These are phyloP conservation scores for Heliconius congener DNA, from an alignment of 1,140 invertebrate genomes.

Conservation along the genomic window DNA sequence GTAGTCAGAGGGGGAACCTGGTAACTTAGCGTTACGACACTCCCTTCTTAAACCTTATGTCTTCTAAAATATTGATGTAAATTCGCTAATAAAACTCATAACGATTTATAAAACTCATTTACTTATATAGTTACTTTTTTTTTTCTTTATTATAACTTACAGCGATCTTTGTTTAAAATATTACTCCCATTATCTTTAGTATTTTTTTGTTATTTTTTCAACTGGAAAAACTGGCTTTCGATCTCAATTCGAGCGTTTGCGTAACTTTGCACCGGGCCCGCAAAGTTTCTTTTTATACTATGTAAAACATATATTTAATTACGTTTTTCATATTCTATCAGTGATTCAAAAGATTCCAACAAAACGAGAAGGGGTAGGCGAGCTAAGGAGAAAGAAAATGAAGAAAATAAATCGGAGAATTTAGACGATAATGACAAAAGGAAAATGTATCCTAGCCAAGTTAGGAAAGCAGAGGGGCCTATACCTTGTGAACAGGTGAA, in stretches of 20 bases:
- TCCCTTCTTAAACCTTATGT: neutral
- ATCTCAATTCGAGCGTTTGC: no score
- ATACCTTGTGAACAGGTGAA: conserved; percentile 70
- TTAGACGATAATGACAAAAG: conserved; percentile 32
- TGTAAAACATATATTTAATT: neutral
- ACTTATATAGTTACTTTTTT: no score
- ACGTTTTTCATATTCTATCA: neutral
- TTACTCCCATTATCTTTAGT: no score
- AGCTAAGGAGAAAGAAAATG: conserved; percentile 19
- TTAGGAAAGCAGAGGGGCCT: conserved; percentile 58
- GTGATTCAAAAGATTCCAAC: conserved; percentile 26
- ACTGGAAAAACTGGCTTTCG: no score
- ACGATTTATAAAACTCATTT: no score
- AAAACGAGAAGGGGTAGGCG: conserved; percentile 12
- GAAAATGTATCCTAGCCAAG: conserved; percentile 49
- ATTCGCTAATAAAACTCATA: no score
- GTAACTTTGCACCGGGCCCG: no score
- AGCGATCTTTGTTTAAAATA: no score
- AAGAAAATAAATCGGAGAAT: neutral
- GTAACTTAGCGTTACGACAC: neutral
- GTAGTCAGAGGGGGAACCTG: neutral
- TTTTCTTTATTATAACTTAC: no score
- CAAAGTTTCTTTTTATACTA: no score
- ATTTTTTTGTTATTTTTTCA: no score
- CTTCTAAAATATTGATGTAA: no score